A percentile compares a stretch with the other conserved stretches of the same genome.
Conservation (phyloP, 2,797 vertebrate species). For the Tapirus indicus region DNA sequence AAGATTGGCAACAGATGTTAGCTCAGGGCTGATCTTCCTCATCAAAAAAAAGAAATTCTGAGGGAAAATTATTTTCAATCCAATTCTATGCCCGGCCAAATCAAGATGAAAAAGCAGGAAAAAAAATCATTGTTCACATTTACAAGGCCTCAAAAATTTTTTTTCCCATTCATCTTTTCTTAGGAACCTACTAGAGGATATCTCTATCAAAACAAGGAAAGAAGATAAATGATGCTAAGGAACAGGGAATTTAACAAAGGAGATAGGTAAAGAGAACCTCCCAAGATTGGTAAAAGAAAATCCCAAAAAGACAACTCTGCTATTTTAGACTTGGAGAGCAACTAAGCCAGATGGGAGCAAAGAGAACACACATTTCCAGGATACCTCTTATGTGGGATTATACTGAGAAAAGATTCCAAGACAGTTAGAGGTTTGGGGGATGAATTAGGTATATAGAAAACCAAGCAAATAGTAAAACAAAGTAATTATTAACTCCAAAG, state of each 20-base stretch:
- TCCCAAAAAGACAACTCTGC: background rate
- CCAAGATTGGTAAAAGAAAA: slow-evolving; percentile 22
- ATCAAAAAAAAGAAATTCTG: background rate
- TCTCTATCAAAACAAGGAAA: background rate
- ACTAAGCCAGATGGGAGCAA: slow-evolving; percentile 5
- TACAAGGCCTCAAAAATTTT: background rate
- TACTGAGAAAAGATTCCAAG: background rate
- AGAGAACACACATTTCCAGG: background rate
- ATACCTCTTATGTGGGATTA: background rate
- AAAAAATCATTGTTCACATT: slow-evolving; percentile 6
- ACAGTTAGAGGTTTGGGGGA: background rate
- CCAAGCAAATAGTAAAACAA: slow-evolving; percentile 17
- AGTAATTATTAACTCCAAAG: slow-evolving; percentile 2
- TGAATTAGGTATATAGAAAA: background rate
- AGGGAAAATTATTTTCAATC: slow-evolving; percentile 10
- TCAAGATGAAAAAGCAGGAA: background rate
- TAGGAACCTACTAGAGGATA: background rate
- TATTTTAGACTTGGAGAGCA: background rate
- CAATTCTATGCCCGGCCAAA: background rate
- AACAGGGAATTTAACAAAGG: background rate
- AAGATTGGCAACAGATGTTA: no score
- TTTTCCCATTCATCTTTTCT: background rate
- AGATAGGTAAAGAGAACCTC: slow-evolving; percentile 10
- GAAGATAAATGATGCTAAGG: background rate
- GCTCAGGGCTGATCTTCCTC: no score